These are phyloP conservation scores for Fulica atra DNA, from an alignment of 2,113 vertebrate species.

Conservation along the genomic window DNA sequence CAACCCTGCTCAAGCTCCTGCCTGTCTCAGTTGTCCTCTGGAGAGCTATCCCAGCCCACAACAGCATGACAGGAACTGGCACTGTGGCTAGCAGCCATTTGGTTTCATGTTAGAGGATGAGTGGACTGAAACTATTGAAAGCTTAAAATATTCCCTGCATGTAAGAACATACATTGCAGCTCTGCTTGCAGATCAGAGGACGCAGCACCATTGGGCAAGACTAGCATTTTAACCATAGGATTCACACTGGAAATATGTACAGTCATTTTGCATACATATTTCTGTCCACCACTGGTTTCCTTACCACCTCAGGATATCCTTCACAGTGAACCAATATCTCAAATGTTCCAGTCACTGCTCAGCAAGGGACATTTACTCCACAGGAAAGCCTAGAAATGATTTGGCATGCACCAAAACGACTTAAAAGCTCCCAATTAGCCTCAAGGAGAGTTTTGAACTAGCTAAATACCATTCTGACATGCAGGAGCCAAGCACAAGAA, in stretches of 20 bases:
- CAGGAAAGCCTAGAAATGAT: background rate
- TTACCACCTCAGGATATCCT: background rate
- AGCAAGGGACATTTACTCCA: background rate
- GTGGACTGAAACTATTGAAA: background rate
- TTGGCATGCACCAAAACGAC: background rate
- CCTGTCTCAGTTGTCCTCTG: background rate
- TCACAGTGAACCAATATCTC: background rate
- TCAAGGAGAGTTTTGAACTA: background rate
- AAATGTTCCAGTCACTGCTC: background rate
- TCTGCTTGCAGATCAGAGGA: background rate
- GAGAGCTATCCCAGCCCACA: background rate
- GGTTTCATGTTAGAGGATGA: background rate
- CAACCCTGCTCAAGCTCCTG: background rate
- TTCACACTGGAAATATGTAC: background rate
- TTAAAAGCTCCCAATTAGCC: background rate
- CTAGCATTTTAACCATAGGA: background rate
- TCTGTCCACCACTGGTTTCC: background rate
- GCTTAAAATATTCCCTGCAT: background rate
- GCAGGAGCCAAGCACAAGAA: background rate
- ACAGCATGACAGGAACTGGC: rapidly evolving
- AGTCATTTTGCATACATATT: background rate
- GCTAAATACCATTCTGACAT: background rate
- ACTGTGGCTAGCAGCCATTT: background rate
- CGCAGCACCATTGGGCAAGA: background rate
- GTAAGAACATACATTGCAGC: background rate